Percentiles rank a stretch among this genome's conserved stretches.
phyloP scores from a whole-genome alignment of 2,113 vertebrate species.

The Elachura formosa region DNA sequence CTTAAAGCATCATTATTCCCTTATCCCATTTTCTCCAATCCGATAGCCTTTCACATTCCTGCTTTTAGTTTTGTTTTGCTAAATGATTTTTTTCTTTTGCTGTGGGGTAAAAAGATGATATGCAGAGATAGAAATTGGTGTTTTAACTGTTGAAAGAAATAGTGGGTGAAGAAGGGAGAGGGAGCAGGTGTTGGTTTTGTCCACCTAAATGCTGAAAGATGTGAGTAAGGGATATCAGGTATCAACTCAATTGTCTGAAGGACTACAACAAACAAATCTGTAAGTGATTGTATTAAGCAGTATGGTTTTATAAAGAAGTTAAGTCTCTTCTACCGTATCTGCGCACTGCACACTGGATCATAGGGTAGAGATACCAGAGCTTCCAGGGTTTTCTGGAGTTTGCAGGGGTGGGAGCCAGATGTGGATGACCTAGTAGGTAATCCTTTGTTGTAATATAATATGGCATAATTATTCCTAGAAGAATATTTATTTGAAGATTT shows the following conservation, averaged over 20 bases:
- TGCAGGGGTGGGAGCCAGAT: not conserved
- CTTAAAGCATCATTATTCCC: not conserved
- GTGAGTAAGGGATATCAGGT: not conserved
- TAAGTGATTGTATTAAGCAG: not conserved
- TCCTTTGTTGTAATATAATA: not conserved
- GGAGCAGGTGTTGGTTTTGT: not conserved
- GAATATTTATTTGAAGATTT: not conserved
- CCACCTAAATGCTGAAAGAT: not conserved
- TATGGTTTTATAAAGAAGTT: not conserved
- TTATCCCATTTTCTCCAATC: not conserved
- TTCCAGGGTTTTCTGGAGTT: not conserved
- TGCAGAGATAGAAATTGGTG: not conserved
- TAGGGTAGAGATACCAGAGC: not conserved
- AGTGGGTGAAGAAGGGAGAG: not conserved
- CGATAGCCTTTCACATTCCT: not conserved
- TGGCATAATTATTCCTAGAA: not conserved
- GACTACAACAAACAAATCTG: not conserved
- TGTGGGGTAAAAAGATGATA: not conserved
- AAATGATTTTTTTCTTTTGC: not conserved
- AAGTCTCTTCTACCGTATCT: not conserved
- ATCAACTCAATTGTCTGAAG: not conserved
- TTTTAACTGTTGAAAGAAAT: not conserved
- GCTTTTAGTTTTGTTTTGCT: not conserved
- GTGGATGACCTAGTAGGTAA: not conserved
- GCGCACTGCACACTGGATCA: not conserved